phyloP scores from a whole-genome alignment of 2,113 vertebrate genomes.

The Urocolius indicus region DNA sequence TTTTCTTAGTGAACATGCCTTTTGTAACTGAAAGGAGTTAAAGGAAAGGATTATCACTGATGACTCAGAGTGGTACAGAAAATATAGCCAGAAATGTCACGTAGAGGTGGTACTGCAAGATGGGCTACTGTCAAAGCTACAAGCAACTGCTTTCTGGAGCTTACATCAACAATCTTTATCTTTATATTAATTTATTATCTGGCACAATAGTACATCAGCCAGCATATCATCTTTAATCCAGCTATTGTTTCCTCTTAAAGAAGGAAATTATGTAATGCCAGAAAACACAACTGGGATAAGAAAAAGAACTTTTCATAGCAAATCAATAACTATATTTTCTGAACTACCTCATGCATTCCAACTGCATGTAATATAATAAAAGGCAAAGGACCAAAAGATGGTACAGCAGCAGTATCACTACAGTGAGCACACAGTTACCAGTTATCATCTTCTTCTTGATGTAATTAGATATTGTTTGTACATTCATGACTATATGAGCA shows the following conservation, averaged over 20 bases:
- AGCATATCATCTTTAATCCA: neutral
- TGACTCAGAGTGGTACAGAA: neutral
- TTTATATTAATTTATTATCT: neutral
- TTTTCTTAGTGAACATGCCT: neutral
- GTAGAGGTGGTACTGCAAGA: neutral
- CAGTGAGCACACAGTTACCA: neutral
- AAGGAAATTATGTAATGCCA: neutral
- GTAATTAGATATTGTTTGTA: neutral
- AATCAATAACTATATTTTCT: neutral
- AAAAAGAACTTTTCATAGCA: neutral
- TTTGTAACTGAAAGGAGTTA: neutral
- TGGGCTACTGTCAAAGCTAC: neutral
- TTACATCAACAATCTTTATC: neutral
- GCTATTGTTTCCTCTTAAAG: neutral
- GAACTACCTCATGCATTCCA: neutral
- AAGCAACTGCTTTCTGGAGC: neutral
- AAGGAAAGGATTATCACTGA: neutral
- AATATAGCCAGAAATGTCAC: constrained; percentile 13
- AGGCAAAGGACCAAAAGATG: neutral
- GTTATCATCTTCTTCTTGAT: neutral
- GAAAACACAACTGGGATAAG: neutral
- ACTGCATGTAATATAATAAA: neutral
- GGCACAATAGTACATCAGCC: neutral
- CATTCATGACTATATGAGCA: neutral
- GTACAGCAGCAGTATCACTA: neutral